Base-by-base conservation (phyloP, 2,888 invertebrate genomes). In the Stramonita haemastoma region DNA sequence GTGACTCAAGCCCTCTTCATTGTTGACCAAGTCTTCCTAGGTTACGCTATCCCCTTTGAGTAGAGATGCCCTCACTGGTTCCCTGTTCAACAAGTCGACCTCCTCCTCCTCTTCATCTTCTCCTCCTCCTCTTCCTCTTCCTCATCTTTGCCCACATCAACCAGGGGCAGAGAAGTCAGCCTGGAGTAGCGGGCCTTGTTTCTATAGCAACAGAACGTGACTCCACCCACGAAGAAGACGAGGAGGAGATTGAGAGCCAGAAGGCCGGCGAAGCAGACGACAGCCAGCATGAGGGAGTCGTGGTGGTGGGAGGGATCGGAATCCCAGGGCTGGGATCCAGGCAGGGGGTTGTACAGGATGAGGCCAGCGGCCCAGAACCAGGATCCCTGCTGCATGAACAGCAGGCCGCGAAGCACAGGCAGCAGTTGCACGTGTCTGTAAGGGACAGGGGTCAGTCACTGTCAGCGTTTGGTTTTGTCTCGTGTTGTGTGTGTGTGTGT, bases 361-460 rank as follows among this genome's bases (percentile, higher is more conserved):
- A 96, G 96, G 0, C 96, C 96, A 17, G 96, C 95, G 91, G 96
- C 96, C 93, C 95, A 96, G 94, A 96, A 96, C 97, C 97, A 97
- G 4, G 96, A 96, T 26, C 97, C 97, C 93, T 97, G 97, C 15
- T 96, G 93, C 26, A 96, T 90, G 0, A 95, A 94, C 89, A 96
- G 96, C 91, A 95, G 96, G 19, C 95, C 92, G 81, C 96, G 92
- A 15, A 94, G 91, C 77, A 96, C 91, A 0, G 95, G 93, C 66
- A 96, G 87, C 17, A 96, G 93, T 86, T 70, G 70, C 17, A 89
- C 83, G 1, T 73, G 57, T 1, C 90, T 89, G 89, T n/a, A 73
- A 77, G 60, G 17, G 19, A 60, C 2, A n/a, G 19, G n/a, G 19
- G 13, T 19, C 17, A 60, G 19, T 13, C 19, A 17, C 19, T 2